Conservation (phyloP, 2,113 vertebrate genomes). For the Cololabis saira region DNA sequence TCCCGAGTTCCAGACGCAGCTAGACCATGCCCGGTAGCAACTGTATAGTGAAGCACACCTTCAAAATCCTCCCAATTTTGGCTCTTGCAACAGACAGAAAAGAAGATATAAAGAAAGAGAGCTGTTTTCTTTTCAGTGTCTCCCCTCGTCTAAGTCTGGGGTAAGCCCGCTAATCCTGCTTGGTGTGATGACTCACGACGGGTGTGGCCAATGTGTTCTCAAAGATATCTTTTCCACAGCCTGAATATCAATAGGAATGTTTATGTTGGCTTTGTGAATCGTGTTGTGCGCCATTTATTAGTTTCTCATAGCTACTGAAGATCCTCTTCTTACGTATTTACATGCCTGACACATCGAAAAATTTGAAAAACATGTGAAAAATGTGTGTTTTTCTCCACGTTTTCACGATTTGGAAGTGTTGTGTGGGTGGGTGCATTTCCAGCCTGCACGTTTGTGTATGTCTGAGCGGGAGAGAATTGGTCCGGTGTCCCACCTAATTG, state of each 20-base stretch:
- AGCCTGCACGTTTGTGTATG: slow-evolving; percentile 39
- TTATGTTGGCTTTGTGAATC: slow-evolving; percentile 63
- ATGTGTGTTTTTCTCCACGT: not conserved
- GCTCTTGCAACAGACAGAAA: slow-evolving; percentile 73
- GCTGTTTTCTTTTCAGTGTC: slow-evolving; percentile 77
- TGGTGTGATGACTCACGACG: slow-evolving; percentile 76
- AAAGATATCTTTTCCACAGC: slow-evolving; percentile 73
- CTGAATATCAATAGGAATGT: slow-evolving; percentile 74
- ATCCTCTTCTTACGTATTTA: slow-evolving; percentile 7
- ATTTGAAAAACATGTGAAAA: not conserved
- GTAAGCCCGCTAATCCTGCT: slow-evolving; percentile 75
- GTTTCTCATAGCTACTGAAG: slow-evolving; percentile 45
- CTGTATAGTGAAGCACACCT: slow-evolving; percentile 60
- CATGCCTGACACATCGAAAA: slow-evolving; percentile 1
- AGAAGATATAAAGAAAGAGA: slow-evolving; percentile 69
- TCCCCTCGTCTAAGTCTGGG: slow-evolving; percentile 75
- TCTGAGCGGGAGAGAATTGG: slow-evolving; percentile 72
- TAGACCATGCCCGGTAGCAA: slow-evolving; percentile 57
- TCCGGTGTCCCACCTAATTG: slow-evolving; percentile 84
- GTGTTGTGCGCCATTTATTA: slow-evolving; percentile 65
- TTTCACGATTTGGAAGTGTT: slow-evolving; percentile 3
- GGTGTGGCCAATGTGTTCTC: slow-evolving; percentile 78
- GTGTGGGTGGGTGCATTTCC: slow-evolving; percentile 10
- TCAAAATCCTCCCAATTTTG: slow-evolving; percentile 53
- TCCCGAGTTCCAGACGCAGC: slow-evolving; percentile 42